Base-by-base conservation (phyloP, 2,113 vertebrate species). In the Phalacrocorax pelagicus region DNA sequence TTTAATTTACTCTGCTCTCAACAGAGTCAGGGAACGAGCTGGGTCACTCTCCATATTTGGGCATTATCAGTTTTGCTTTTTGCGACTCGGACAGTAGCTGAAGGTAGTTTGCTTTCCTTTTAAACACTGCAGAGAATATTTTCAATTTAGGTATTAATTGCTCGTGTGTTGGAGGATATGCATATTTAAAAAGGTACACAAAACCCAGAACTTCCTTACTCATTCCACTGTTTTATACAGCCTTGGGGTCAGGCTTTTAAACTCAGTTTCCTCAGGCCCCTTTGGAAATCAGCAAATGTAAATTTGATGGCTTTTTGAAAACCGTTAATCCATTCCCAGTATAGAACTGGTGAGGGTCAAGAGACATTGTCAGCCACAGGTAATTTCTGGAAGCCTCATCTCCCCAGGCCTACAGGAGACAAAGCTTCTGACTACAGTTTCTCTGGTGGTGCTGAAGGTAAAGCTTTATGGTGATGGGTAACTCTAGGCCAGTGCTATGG, bases 1-100 rank as follows among this genome's bases (percentile, higher is more conserved):
- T 95, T 96, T 96, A 72, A 97, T 97, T 97, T 94, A 80, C 92
- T 91, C 69, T 67, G 78, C 78, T 92, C 93, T 94, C 91, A 65
- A 36, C 4, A 5, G 92, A 79, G 88, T 46, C 2, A 7, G 86
- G 42, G 84, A 92, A 85, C 0, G 63, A 94, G 91, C 89, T 77
- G 81, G 96, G 92, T 89, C 89, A 29, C 78, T 73, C 80, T 24
- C 84, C 62, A 3, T 85, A 15, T 57, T 92, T 85, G 86, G 84
- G 67, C 71, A 47, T 86, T 89, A 82, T 77, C 86, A 86, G 65
- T 72, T 95, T 27, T 79, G 81, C 61, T 58, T 57, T 94, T 75
- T 82, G 72, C 8, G 11, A 5, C 81, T 89, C 83, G 27, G 52
- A 11, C 52, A 3, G 67, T 34, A 2, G 46, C 52, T 38, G 17